These are phyloP conservation scores for Drosophila fulvimacula DNA, from an alignment of 2,888 invertebrate genomes.

Conservation along the genomic window DNA sequence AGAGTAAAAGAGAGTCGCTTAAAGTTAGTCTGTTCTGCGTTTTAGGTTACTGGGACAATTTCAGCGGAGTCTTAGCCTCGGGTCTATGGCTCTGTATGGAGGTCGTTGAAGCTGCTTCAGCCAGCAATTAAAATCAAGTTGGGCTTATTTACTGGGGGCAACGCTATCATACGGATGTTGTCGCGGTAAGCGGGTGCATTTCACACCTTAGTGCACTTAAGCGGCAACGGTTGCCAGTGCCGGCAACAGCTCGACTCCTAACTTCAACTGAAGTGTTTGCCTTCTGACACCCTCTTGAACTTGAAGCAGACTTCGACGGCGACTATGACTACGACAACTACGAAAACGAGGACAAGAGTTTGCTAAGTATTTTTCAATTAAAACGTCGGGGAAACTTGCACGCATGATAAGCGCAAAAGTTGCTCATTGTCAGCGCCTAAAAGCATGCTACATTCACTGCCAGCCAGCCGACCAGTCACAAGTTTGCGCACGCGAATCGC, in stretches of 20 bases:
- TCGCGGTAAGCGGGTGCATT: conserved; percentile 48
- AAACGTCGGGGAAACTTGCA: conserved; percentile 72
- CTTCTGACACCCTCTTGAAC: conserved; percentile 73
- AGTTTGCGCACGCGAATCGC: conserved; percentile 46
- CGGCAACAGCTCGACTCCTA: conserved; percentile 6
- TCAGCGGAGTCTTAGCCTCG: conserved; percentile 6
- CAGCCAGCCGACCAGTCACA: conserved; percentile 36
- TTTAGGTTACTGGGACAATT: conserved; percentile 66
- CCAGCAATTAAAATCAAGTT: conserved; percentile 70
- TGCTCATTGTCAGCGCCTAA: conserved; percentile 74
- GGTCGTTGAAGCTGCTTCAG: conserved; percentile 45
- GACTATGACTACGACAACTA: conserved; percentile 17
- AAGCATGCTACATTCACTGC: conserved; percentile 54
- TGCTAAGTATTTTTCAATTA: conserved; percentile 79
- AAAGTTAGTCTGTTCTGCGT: conserved; percentile 20
- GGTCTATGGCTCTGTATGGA: background rate
- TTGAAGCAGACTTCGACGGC: conserved; percentile 34
- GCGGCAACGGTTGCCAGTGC: conserved; percentile 19
- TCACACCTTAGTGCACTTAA: conserved; percentile 71
- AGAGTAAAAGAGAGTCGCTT: conserved; percentile 35
- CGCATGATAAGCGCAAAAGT: conserved; percentile 76
- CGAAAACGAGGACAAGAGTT: conserved; percentile 47
- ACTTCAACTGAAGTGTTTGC: conserved; percentile 52
- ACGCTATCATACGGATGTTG: conserved; percentile 19
- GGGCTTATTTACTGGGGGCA: conserved; percentile 54